Evolutionary conservation across 1,140 invertebrate species (phyloP).

Genomic region (Trichoplusia ni): DNA sequence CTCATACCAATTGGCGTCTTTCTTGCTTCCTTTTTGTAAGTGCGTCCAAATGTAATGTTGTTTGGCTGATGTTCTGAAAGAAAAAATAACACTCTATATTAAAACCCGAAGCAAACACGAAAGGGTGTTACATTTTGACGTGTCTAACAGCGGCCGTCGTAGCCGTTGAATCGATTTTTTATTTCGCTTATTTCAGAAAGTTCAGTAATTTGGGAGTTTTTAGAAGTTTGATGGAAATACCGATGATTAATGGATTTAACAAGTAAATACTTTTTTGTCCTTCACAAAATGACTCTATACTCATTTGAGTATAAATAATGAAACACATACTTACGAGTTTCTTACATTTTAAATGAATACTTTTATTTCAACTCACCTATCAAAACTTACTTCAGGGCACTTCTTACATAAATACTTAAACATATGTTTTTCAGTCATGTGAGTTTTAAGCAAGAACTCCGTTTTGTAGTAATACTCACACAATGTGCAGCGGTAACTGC

Average conservation of each 20-base stretch:
- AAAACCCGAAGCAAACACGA: too few species aligned
- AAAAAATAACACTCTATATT: neutral
- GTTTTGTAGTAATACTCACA: slow-evolving; percentile 71
- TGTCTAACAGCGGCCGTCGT: too few species aligned
- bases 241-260: too few species aligned
- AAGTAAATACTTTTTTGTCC: too few species aligned
- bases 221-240: too few species aligned
- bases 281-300: too few species aligned
- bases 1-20: slow-evolving; percentile 52
- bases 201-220: too few species aligned
- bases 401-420: slow-evolving; percentile 74
- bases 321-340: too few species aligned
- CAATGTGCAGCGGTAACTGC: slow-evolving; percentile 53
- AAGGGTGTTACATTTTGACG: too few species aligned
- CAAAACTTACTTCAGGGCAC: slow-evolving; percentile 71
- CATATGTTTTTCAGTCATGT: slow-evolving; percentile 73
- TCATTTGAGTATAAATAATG: too few species aligned
- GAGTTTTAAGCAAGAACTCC: slow-evolving; percentile 63
- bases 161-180: too few species aligned
- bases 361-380: slow-evolving; percentile 50
- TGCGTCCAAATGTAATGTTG: slow-evolving; percentile 65
- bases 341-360: neutral
- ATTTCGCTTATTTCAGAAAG: too few species aligned
- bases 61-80: slow-evolving; percentile 61
- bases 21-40: slow-evolving; percentile 54